These are phyloP conservation scores for Plestiodon gilberti DNA, from an alignment of 2,113 vertebrate genomes.

Conservation along the genomic window DNA sequence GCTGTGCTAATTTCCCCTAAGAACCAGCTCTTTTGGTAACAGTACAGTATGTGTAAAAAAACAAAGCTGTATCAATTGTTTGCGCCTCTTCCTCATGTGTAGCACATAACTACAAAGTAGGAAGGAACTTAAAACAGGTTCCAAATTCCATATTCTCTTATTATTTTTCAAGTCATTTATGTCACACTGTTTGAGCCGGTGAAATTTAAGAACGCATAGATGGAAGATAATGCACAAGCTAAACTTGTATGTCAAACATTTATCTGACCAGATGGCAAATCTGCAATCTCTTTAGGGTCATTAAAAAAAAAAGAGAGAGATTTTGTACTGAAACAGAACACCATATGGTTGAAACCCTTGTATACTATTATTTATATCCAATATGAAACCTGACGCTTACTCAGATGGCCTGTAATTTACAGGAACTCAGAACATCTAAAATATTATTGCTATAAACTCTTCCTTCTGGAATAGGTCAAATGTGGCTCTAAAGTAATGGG, in stretches of 20 bases:
- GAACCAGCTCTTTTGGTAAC: no score
- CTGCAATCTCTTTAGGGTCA: neutral
- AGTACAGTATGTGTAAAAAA: no score
- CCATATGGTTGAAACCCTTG: neutral
- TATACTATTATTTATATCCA: neutral
- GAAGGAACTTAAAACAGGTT: neutral
- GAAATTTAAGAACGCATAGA: neutral
- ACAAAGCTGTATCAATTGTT: no score
- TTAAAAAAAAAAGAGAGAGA: fast-evolving
- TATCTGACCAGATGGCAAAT: conserved; percentile 1
- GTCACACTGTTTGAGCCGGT: neutral
- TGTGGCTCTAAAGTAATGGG: fast-evolving
- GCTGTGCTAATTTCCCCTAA: no score
- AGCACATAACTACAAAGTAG: neutral
- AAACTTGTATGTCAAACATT: neutral
- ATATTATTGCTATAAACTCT: neutral
- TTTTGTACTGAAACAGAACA: neutral
- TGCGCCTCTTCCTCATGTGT: neutral
- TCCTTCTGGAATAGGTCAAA: neutral
- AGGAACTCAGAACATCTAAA: neutral
- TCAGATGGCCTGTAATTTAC: neutral
- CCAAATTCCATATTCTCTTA: neutral
- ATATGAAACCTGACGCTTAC: neutral
- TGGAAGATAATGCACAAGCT: neutral
- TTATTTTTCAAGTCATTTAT: neutral